These are phyloP conservation scores for Penaeus monodon DNA, from an alignment of 2,888 invertebrate genomes.

Conservation along the genomic window DNA sequence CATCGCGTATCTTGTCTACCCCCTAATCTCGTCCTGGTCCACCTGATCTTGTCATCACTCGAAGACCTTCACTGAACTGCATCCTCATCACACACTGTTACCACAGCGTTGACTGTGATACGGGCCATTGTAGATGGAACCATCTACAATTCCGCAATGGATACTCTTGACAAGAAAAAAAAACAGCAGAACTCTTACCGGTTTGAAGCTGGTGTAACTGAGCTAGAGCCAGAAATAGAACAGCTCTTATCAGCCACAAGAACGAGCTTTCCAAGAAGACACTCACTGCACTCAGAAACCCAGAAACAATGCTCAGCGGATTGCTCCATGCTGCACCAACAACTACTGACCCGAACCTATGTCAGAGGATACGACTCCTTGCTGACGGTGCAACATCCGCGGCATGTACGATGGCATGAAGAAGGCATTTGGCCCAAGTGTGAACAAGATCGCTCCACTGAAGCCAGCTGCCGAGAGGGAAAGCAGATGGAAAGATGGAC, in stretches of 20 bases:
- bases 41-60: too few relatives aligned
- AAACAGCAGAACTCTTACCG: too few relatives aligned
- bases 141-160: too few relatives aligned
- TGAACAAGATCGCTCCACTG: constrained; percentile 19
- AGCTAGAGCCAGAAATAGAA: too few relatives aligned
- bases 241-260: constrained; percentile 3
- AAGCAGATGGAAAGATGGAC: constrained; percentile 31
- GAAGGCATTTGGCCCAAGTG: constrained; percentile 26
- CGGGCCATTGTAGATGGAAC: too few relatives aligned
- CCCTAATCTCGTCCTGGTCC: too few relatives aligned
- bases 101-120: too few relatives aligned
- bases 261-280: background rate
- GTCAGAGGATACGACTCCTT: background rate
- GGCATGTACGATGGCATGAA: constrained; percentile 23
- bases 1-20: too few relatives aligned
- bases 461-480: background rate
- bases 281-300: background rate
- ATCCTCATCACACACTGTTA: too few relatives aligned
- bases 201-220: too few relatives aligned
- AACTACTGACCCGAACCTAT: constrained; percentile 20
- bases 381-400: background rate
- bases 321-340: constrained; percentile 18
- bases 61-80: too few relatives aligned
- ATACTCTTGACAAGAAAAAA: too few relatives aligned
- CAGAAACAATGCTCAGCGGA: constrained; percentile 13